Percentiles rank a stretch among this genome's conserved stretches.
These are phyloP conservation scores for Leptopilina drosophilae DNA, from an alignment of 2,888 invertebrate genomes.

Conservation along the genomic window DNA sequence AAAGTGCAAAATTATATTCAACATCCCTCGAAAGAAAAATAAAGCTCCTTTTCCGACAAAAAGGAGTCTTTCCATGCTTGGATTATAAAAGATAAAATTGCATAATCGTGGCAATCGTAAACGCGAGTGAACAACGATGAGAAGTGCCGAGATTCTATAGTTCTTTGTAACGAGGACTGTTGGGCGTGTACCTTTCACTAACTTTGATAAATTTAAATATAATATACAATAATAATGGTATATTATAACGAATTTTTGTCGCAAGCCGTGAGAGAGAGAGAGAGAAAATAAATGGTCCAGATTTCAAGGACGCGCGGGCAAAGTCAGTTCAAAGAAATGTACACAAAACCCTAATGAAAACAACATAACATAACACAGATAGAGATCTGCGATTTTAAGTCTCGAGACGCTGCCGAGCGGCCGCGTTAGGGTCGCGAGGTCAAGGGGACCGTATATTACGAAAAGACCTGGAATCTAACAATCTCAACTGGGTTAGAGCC, in stretches of 20 bases:
- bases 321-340: not conserved
- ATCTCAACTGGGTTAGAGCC: constrained; percentile 20
- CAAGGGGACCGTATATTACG: constrained; percentile 53
- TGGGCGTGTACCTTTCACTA: constrained; percentile 32
- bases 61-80: not conserved
- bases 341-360: not conserved
- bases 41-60: not conserved
- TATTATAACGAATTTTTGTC: not conserved
- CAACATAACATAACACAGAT: not conserved
- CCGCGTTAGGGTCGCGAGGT: constrained; percentile 48
- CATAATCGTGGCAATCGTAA: constrained; percentile 15
- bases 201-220: constrained; percentile 16
- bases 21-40: no score
- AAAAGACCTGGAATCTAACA: constrained; percentile 48
- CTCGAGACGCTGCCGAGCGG: not conserved
- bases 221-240: constrained; percentile 3
- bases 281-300: constrained; percentile 11
- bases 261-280: constrained; percentile 11
- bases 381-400: constrained; percentile 44
- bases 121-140: constrained; percentile 1
- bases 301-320: constrained; percentile 10
- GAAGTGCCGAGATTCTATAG: constrained; percentile 16
- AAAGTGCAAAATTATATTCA: no score
- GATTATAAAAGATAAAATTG: not conserved
- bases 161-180: not conserved